These are phyloP conservation scores for Hybos culiciformis DNA, from an alignment of 2,888 invertebrate species.

Conservation along the genomic window DNA sequence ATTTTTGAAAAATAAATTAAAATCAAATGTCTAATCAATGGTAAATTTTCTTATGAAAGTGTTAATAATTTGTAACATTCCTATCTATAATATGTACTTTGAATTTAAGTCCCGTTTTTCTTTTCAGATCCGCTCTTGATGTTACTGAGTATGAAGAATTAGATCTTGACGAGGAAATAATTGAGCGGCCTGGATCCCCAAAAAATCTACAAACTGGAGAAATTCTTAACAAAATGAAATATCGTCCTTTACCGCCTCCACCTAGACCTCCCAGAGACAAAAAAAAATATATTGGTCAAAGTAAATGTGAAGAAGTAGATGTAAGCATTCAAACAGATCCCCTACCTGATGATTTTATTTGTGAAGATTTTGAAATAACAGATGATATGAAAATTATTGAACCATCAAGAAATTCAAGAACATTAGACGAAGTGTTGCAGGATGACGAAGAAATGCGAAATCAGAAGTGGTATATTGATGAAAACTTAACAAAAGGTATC, in stretches of 20 bases:
- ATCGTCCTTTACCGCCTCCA: constrained; percentile 72
- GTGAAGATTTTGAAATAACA: constrained; percentile 41
- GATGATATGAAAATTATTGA: constrained; percentile 33
- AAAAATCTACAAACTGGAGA: constrained; percentile 60
- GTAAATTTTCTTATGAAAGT: too few relatives aligned
- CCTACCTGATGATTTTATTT: constrained; percentile 60
- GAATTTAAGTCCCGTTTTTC: constrained; percentile 3
- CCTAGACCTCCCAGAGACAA: constrained; percentile 65
- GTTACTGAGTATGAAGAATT: constrained; percentile 41
- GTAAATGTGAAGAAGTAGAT: constrained; percentile 45
- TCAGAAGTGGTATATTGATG: constrained; percentile 35
- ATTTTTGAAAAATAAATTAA: too few relatives aligned
- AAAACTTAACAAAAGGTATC: constrained; percentile 39
- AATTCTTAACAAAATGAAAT: constrained; percentile 69
- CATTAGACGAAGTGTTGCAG: constrained; percentile 30
- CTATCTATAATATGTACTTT: background rate
- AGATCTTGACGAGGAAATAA: constrained; percentile 17
- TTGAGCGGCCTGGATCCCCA: constrained; percentile 29
- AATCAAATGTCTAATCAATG: too few relatives aligned
- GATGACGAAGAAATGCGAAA: constrained; percentile 26
- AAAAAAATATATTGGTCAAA: constrained; percentile 25
- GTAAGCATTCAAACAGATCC: constrained; percentile 79
- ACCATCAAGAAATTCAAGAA: constrained; percentile 27
- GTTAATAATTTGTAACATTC: too few relatives aligned
- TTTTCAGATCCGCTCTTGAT: constrained; percentile 16